Base-by-base conservation (phyloP, 2,113 vertebrate species). In the Lipotes vexillifer region DNA sequence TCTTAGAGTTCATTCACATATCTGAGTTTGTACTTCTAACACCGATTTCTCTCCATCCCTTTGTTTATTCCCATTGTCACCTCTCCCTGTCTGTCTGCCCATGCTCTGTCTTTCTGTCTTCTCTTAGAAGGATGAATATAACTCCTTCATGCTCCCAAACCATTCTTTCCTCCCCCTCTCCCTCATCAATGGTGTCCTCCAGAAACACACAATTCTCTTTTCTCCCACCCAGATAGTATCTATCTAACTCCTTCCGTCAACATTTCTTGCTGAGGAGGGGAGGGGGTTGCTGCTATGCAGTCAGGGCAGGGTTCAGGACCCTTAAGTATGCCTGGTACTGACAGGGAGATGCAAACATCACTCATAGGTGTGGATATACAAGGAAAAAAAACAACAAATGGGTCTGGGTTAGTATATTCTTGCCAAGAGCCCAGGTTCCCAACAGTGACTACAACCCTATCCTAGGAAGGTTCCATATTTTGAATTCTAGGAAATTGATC, bases 401-500 rank as follows among this genome's bases (percentile, higher is more conserved):
- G 18, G 36, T 36, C 21, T 38, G 5, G 12, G 15, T 55, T 38
- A 21, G 49, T 52, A 31, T 31, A 69, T 90, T 87, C 68, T 83
- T 46, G 2, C 44, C 8, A 59, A 92, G 61, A 95, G 27, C 23
- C 38, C 33, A 63, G 69, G 57, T 78, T 68, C 46, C 68, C 57
- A 81, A 80, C 29, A 92, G 63, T 27, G 49, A 80, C 38, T 41
- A 83, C 20, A 52, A 36, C 27, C 10, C 29, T 90, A 17, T 38
- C 29, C 68, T 87, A 74, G 93, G 57, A 75, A 38, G 11, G 1
- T 55, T 65, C 41, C 41, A 63, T 21, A 57, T n/a, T 93, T 86
- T 83, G 74, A 96, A 93, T 61, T 90, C 75, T 57, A 90, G 46
- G 55, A 68, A 97, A 57, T 84, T 57, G 59, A 33, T 46, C 29